A percentile compares a stretch with the other conserved stretches of the same genome.
Conservation (phyloP, 1,140 invertebrate species). For the Calliopsis andreniformis region DNA sequence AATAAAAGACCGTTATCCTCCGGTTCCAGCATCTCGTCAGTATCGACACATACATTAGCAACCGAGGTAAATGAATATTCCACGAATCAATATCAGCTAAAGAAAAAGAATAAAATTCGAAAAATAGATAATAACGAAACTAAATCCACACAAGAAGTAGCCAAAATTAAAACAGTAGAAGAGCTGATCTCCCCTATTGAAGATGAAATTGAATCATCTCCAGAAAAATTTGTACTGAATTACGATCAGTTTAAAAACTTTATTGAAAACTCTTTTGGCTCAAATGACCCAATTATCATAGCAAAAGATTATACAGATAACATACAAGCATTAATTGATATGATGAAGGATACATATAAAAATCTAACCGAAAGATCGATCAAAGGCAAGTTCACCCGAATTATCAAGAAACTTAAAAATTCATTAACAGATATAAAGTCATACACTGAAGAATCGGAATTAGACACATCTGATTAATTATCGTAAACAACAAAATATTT, state of each 20-base stretch:
- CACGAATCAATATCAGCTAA: too few species aligned
- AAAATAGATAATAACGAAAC: too few species aligned
- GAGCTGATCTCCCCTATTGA: not conserved
- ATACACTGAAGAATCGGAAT: not conserved
- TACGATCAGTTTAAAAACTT: not conserved
- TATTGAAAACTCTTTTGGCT: not conserved
- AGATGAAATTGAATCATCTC: not conserved
- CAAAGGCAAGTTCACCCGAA: not conserved
- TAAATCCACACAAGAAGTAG: too few species aligned
- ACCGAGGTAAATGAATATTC: too few species aligned
- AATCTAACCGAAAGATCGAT: not conserved
- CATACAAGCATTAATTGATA: not conserved
- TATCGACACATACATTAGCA: too few species aligned
- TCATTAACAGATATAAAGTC: not conserved
- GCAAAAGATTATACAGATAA: not conserved
- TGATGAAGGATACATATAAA: not conserved
- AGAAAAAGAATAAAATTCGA: too few species aligned
- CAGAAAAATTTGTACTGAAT: not conserved
- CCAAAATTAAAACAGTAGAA: not conserved
- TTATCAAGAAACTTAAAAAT: not conserved
- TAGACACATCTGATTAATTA: not conserved
- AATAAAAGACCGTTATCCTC: too few species aligned
- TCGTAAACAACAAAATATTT: too few species aligned
- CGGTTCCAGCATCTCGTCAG: too few species aligned
- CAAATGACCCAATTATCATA: not conserved